Percentiles rank a stretch among this genome's conserved stretches.
phyloP scores from a whole-genome alignment of 2,888 invertebrate genomes.

The Margaritifera margaritifera region DNA sequence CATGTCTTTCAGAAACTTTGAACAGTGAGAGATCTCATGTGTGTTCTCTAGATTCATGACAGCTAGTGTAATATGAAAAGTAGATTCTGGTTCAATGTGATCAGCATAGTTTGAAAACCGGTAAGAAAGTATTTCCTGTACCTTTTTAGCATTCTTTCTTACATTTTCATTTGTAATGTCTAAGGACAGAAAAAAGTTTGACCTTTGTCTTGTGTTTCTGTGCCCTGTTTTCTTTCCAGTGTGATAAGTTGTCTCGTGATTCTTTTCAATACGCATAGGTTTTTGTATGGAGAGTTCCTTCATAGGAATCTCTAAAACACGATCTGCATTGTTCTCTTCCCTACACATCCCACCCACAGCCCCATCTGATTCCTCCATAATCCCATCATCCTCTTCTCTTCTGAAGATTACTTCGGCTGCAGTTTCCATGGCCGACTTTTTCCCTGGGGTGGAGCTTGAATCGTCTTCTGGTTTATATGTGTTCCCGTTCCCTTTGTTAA shows the following conservation, averaged over 20 bases:
- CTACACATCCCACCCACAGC: not conserved
- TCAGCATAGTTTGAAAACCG: slow-evolving; percentile 62
- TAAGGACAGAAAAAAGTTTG: slow-evolving; percentile 70
- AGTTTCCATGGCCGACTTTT: slow-evolving; percentile 73
- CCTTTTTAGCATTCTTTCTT: slow-evolving; percentile 44
- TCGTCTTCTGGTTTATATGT: slow-evolving; percentile 15
- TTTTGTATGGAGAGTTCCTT: not conserved
- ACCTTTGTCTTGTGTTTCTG: slow-evolving; percentile 19
- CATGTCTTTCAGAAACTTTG: slow-evolving; percentile 44
- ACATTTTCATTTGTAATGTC: slow-evolving; percentile 63
- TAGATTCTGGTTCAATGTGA: slow-evolving; percentile 62
- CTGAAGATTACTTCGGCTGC: slow-evolving; percentile 73
- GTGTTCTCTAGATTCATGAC: slow-evolving; percentile 66
- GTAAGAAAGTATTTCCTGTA: slow-evolving; percentile 65
- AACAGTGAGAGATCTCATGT: slow-evolving; percentile 51
- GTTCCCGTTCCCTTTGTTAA: slow-evolving; percentile 2
- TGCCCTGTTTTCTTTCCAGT: not conserved
- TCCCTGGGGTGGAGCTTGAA: slow-evolving; percentile 16
- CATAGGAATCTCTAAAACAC: slow-evolving; percentile 7
- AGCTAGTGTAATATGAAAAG: slow-evolving; percentile 72
- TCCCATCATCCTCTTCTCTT: slow-evolving; percentile 42
- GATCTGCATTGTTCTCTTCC: slow-evolving; percentile 7
- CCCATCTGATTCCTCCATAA: slow-evolving; percentile 16
- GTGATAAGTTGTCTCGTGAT: not conserved
- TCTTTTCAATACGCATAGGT: not conserved